These are phyloP conservation scores for Pachycephala philippinensis DNA, from an alignment of 2,113 vertebrate genomes.

Conservation along the genomic window DNA sequence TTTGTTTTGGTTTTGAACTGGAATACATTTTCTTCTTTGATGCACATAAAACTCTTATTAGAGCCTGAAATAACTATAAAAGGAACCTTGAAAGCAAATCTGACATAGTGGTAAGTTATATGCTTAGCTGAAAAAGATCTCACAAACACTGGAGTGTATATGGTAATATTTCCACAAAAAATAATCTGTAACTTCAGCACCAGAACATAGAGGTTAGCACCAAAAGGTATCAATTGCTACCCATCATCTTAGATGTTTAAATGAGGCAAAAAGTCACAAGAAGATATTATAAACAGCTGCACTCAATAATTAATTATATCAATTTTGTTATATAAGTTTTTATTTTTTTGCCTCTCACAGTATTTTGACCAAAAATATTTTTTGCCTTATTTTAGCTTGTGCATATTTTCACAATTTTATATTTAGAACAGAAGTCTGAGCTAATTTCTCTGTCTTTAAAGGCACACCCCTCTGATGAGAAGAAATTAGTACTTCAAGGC, in stretches of 20 bases:
- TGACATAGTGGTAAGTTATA: background rate
- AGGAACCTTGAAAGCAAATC: background rate
- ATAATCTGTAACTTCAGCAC: constrained; percentile 32
- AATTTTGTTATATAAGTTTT: background rate
- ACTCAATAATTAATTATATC: background rate
- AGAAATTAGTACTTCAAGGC: background rate
- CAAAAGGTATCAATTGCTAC: constrained; percentile 7
- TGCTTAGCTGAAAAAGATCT: background rate
- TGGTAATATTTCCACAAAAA: constrained; percentile 8
- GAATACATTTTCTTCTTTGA: background rate
- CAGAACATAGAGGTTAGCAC: constrained; percentile 46
- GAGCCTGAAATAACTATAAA: background rate
- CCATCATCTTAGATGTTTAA: background rate
- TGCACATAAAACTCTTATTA: background rate
- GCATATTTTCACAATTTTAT: background rate
- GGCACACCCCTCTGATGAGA: background rate
- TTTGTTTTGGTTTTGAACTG: constrained; percentile 12
- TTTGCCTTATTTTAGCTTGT: background rate
- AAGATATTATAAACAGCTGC: background rate
- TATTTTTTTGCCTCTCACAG: background rate
- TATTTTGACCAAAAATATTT: background rate
- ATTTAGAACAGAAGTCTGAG: constrained; percentile 7
- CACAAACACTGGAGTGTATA: background rate
- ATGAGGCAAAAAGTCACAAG: constrained; percentile 1
- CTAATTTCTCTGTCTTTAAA: background rate